A percentile compares a stretch with the other conserved stretches of the same genome.
These are phyloP conservation scores for Antigone vipio DNA, from an alignment of 2,113 vertebrate species.

Conservation along the genomic window DNA sequence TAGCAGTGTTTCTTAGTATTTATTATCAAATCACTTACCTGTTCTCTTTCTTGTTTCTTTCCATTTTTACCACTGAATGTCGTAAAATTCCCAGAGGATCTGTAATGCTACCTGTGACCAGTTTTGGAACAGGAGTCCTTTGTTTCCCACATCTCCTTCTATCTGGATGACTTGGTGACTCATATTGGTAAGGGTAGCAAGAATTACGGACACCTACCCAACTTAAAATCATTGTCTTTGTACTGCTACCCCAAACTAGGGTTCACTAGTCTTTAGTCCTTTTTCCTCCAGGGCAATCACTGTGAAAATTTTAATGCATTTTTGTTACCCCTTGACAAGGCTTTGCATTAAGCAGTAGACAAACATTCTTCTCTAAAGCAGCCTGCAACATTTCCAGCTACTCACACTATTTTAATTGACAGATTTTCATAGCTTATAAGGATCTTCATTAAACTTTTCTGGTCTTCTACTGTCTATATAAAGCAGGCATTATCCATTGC, in stretches of 20 bases:
- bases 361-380: background rate
- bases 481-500: background rate
- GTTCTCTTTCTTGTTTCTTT: background rate
- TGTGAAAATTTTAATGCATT: background rate
- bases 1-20: background rate
- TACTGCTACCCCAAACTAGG: background rate
- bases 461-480: background rate
- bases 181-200: background rate
- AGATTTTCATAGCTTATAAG: background rate
- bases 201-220: background rate
- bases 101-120: background rate
- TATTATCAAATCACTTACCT: background rate
- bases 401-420: background rate
- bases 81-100: background rate
- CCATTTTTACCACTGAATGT: background rate
- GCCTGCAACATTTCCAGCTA: background rate
- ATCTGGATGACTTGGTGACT: background rate
- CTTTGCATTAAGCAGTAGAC: background rate
- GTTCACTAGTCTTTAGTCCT: background rate
- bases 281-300: background rate
- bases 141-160: background rate
- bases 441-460: background rate
- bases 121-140: background rate
- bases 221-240: background rate
- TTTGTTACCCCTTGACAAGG: background rate